phyloP scores from a whole-genome alignment of 2,797 vertebrate species.

The Tamandua tetradactyla region DNA sequence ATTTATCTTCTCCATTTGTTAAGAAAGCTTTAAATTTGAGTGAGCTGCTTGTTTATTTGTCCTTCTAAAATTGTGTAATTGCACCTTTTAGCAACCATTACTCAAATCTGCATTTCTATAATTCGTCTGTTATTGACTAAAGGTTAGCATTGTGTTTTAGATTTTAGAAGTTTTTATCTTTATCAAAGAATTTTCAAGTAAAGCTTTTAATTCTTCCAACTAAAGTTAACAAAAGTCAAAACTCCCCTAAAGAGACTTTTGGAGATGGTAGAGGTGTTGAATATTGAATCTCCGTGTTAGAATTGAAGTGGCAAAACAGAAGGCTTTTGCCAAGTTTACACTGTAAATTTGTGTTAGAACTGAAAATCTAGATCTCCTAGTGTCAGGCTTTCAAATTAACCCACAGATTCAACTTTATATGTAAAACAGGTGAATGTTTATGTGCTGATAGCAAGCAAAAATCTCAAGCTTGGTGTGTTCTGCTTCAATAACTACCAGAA shows the following conservation, averaged over 20 bases:
- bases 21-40: slow-evolving; percentile 57
- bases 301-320: not conserved
- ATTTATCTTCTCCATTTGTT: slow-evolving; percentile 12
- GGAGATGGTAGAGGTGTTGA: not conserved
- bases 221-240: slow-evolving; percentile 21
- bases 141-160: not conserved
- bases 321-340: slow-evolving; percentile 43
- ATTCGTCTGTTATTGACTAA: slow-evolving; percentile 36
- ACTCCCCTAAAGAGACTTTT: slow-evolving; percentile 40
- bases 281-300: slow-evolving; percentile 25
- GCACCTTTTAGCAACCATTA: not conserved
- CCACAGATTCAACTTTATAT: slow-evolving; percentile 4
- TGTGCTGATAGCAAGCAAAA: slow-evolving; percentile 9
- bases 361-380: not conserved
- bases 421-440: slow-evolving; percentile 13
- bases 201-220: not conserved
- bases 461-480: slow-evolving; percentile 47
- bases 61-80: slow-evolving; percentile 53
- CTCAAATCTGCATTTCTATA: slow-evolving; percentile 16
- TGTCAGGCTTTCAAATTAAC: slow-evolving; percentile 29
- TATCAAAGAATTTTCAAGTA: not conserved
- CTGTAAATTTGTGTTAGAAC: slow-evolving; percentile 36
- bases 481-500: not conserved
- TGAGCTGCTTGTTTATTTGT: slow-evolving; percentile 48
- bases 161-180: slow-evolving; percentile 17